phyloP scores from a whole-genome alignment of 2,113 vertebrate genomes.

The Hemibagrus wyckioides region DNA sequence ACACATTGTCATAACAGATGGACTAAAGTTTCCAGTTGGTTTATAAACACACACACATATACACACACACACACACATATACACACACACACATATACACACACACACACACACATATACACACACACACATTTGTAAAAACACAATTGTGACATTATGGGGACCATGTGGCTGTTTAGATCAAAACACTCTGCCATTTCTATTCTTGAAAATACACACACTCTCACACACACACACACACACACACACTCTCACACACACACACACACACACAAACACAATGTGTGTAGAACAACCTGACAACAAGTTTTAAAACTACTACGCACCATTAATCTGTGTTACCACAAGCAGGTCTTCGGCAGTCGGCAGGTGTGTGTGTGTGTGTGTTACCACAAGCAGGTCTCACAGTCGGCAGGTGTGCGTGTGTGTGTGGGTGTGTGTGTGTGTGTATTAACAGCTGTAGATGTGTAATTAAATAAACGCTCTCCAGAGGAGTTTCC shows the following conservation, averaged over 20 bases:
- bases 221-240: not conserved
- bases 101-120: not conserved
- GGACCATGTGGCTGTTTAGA: too few species aligned
- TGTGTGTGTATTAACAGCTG: conserved; percentile 17
- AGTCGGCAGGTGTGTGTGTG: conserved; percentile 26
- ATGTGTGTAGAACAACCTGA: conserved; percentile 47
- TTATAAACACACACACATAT: not conserved
- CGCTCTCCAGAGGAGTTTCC: conserved; percentile 7
- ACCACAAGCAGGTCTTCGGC: not conserved
- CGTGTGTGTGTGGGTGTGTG: not conserved
- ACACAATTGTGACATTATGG: not conserved
- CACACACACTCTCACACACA: not conserved
- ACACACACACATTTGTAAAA: not conserved
- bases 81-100: not conserved
- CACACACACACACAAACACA: not conserved
- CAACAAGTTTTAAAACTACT: not conserved
- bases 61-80: not conserved
- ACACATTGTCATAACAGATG: conserved; percentile 45
- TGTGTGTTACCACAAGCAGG: not conserved
- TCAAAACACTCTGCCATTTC: too few species aligned
- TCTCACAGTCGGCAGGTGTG: conserved; percentile 22
- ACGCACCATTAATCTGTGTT: conserved; percentile 6
- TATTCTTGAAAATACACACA: too few species aligned
- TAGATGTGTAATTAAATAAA: conserved; percentile 21
- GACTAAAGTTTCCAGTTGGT: conserved; percentile 41